phyloP scores from a whole-genome alignment of 1,140 invertebrate species.

The Magallana ariakensis region DNA sequence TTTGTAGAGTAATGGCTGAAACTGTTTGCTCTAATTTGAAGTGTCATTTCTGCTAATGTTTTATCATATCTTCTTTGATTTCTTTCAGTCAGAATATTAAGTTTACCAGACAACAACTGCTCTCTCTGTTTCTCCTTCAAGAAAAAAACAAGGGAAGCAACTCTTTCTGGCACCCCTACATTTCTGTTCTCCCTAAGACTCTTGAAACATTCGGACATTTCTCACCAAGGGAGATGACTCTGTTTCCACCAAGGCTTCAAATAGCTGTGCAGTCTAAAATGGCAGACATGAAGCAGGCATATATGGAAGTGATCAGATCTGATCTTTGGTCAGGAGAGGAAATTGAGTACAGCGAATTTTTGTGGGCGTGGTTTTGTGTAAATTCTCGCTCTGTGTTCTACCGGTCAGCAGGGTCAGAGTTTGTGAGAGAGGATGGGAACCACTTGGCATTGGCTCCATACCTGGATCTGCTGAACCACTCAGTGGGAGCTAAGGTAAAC shows the following conservation, averaged over 20 bases:
- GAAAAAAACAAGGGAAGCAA: slow-evolving; percentile 69
- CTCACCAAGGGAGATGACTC: slow-evolving; percentile 60
- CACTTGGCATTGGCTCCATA: slow-evolving; percentile 87
- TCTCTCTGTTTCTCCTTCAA: slow-evolving; percentile 84
- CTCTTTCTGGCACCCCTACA: slow-evolving; percentile 81
- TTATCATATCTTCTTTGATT: not conserved
- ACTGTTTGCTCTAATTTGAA: too few species aligned
- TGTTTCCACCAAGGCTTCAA: slow-evolving; percentile 80
- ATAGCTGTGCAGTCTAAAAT: slow-evolving; percentile 4
- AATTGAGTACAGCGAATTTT: slow-evolving; percentile 68
- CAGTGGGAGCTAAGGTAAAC: slow-evolving; percentile 78
- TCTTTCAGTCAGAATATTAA: not conserved
- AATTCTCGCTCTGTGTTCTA: slow-evolving; percentile 87
- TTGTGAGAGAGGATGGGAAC: slow-evolving; percentile 77
- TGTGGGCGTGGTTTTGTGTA: slow-evolving; percentile 86
- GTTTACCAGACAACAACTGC: slow-evolving; percentile 59
- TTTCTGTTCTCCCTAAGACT: slow-evolving; percentile 82
- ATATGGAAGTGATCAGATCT: slow-evolving; percentile 42
- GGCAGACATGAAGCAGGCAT: slow-evolving; percentile 45
- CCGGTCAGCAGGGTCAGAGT: slow-evolving; percentile 47
- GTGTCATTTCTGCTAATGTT: too few species aligned
- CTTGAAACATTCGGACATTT: slow-evolving; percentile 79
- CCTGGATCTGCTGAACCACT: slow-evolving; percentile 90
- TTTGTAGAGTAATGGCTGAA: too few species aligned
- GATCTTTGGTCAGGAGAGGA: slow-evolving; percentile 49